Base-by-base conservation (phyloP, 2,888 invertebrate species). In the Erebia palarica region DNA sequence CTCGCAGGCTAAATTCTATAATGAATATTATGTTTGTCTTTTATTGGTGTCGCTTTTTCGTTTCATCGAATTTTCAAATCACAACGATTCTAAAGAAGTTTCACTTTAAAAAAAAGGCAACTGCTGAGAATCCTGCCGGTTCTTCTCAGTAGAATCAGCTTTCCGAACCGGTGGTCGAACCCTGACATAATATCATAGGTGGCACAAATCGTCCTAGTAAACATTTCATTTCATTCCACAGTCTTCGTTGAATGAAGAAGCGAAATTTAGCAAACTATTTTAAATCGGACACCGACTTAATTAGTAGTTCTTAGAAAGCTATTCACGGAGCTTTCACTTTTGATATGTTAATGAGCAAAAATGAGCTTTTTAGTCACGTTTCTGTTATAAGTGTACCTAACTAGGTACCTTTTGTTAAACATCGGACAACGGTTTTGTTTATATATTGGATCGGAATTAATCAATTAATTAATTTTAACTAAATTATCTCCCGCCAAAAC, bases 401-500 rank as follows among this genome's bases (percentile, higher is more conserved):
- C 42, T 42, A 42, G 42, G 42, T 42, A 42, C 42, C 14, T 14
- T 13, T 4, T 4, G 14, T 49, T 11, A 49, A 61, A 61, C 16
- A 44, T 14, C n/a, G 14, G 27, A 36, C 36, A 55, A 36, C 58
- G 4, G 18, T 14, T 42, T 42, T 9, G 44, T 55, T 10, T 55
- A n/a, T 55, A 55, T 36, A 16, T 44, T 65, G 1, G 36, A 55
- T 53, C 27, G 65, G 65, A 55, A 42, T 65, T 42, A 36, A 57
- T 49, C 49, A 21, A 27, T 27, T 27, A 27, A 4, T 21, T 27
- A 4, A 27, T 27, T 27, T 3, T 3, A 59, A 36, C 47, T 14
- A 4, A 63, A 21, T 63, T 49, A 67, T 13, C 87, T 89, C 86
- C 87, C 88, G 88, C 89, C 88, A 87, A 90, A 78, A 74, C 73